These are phyloP conservation scores for Urocolius indicus DNA, from an alignment of 2,113 vertebrate species.

Conservation along the genomic window DNA sequence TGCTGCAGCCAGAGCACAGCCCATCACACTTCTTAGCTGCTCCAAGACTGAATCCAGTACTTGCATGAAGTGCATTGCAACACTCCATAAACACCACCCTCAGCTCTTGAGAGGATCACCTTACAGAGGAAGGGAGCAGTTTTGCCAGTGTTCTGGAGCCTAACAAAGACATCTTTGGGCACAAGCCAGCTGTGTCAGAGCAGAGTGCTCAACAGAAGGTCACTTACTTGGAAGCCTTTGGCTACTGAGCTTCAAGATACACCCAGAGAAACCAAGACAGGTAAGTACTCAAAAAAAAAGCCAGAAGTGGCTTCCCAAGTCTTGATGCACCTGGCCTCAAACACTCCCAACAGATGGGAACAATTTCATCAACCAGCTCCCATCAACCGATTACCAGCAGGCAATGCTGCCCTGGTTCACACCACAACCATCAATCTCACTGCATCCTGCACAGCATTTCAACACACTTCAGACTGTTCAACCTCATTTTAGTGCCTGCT, in stretches of 20 bases:
- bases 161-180: not conserved
- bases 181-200: not conserved
- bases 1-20: not conserved
- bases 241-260: not conserved
- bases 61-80: not conserved
- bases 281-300: not conserved
- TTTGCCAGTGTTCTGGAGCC: not conserved
- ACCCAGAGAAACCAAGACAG: not conserved
- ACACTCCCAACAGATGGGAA: not conserved
- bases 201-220: not conserved
- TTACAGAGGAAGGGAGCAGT: not conserved
- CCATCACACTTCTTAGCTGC: not conserved
- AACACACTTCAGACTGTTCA: not conserved
- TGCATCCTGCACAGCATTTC: not conserved
- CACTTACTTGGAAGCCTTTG: not conserved
- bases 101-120: not conserved
- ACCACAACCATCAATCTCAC: not conserved
- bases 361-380: not conserved
- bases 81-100: not conserved
- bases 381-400: not conserved
- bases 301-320: not conserved
- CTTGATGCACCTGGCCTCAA: not conserved
- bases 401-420: not conserved
- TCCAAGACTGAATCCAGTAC: fast-evolving
- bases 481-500: not conserved